Conservation (phyloP, 2,888 invertebrate species). For the Lysandra bellargus region DNA sequence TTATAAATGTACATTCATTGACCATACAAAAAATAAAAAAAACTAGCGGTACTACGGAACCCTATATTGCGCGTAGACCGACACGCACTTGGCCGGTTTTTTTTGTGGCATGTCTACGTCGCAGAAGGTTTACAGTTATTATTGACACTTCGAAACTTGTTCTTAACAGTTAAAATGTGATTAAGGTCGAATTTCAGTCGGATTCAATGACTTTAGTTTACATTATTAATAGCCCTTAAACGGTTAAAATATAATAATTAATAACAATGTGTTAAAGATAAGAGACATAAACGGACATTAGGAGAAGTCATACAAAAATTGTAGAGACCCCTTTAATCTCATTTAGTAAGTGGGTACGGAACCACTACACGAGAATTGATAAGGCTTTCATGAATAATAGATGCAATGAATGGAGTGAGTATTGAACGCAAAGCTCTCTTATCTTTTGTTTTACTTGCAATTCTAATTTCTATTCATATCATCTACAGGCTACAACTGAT, state of each 20-base stretch:
- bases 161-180: background rate
- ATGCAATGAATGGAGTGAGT: constrained; percentile 55
- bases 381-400: constrained; percentile 58
- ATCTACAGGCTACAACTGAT: background rate
- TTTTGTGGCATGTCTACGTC: background rate
- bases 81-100: too few relatives aligned
- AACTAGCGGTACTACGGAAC: too few relatives aligned
- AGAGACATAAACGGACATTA: background rate
- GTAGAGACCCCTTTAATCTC: background rate
- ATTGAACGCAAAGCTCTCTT: background rate
- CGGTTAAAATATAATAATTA: background rate
- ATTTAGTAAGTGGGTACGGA: background rate
- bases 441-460: background rate
- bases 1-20: too few relatives aligned
- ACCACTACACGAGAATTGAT: background rate
- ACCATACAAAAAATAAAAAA: too few relatives aligned
- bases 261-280: background rate
- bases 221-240: background rate
- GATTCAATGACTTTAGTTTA: background rate
- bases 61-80: too few relatives aligned
- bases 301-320: background rate
- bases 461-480: background rate
- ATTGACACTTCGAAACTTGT: background rate
- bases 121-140: background rate
- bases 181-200: background rate